phyloP scores from a whole-genome alignment of 1,140 invertebrate genomes.

The Ostrea denselamellosa region DNA sequence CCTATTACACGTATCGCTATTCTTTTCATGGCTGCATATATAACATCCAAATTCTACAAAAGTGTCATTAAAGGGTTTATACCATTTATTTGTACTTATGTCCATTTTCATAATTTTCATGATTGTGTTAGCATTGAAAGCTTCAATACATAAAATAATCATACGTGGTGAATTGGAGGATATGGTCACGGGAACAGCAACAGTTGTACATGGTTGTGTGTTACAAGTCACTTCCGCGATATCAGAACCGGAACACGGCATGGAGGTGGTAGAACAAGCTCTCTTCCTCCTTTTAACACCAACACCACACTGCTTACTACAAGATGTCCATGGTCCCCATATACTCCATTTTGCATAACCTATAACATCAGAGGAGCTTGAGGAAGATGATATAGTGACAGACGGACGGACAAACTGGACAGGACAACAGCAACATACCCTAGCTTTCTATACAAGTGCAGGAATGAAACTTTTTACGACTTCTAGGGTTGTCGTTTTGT shows the following conservation, averaged over 20 bases:
- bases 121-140: not conserved
- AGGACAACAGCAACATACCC: too few relatives aligned
- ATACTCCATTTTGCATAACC: constrained; percentile 7
- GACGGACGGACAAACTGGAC: too few relatives aligned
- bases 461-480: too few relatives aligned
- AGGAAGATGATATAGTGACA: too few relatives aligned
- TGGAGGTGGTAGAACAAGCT: not conserved
- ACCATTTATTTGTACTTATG: too few relatives aligned
- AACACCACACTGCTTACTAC: constrained; percentile 2
- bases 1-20: not conserved
- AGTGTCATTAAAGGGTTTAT: not conserved
- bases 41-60: not conserved
- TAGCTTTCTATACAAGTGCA: too few relatives aligned
- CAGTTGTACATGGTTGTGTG: constrained; percentile 1
- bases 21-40: constrained; percentile 4
- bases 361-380: not conserved
- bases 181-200: not conserved
- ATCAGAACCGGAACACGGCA: not conserved
- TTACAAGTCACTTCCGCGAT: not conserved
- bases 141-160: not conserved
- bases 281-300: not conserved
- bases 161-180: not conserved
- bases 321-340: not conserved
- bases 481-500: too few relatives aligned
- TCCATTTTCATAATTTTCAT: too few relatives aligned